Evolutionary conservation across 2,113 vertebrate genomes (phyloP).

Genomic region (Ophthalmolycus amberensis): DNA sequence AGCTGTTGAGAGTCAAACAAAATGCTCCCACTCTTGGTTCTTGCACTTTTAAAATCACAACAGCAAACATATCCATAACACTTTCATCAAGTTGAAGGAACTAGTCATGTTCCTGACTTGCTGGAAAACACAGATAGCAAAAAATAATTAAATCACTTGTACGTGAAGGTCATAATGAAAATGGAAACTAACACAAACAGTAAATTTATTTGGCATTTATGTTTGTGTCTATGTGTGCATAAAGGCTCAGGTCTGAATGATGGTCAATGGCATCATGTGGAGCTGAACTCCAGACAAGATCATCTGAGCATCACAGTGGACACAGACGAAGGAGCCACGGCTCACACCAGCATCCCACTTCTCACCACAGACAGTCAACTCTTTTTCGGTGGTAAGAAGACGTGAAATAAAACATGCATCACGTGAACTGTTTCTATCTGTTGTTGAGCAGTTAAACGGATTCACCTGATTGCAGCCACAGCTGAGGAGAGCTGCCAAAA

Average conservation of each 20-base stretch:
- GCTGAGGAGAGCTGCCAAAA: background rate
- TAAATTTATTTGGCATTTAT: background rate
- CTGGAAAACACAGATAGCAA: background rate
- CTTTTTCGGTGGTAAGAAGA: slow-evolving; percentile 91
- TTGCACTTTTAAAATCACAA: background rate
- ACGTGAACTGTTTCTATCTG: background rate
- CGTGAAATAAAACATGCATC: background rate
- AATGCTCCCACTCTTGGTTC: no score
- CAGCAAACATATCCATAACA: no score
- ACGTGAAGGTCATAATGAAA: background rate
- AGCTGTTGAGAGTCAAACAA: background rate
- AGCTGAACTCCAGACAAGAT: slow-evolving; percentile 83
- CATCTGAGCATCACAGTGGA: slow-evolving; percentile 87
- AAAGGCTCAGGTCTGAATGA: slow-evolving; percentile 89
- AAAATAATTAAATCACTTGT: background rate
- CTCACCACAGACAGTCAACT: slow-evolving; percentile 78
- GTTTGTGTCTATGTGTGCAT: background rate
- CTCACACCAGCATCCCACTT: slow-evolving; percentile 76
- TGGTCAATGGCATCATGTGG: slow-evolving; percentile 93
- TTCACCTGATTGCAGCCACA: no score
- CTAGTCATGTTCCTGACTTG: background rate
- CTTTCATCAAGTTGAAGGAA: background rate
- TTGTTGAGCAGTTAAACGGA: background rate
- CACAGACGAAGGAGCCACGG: slow-evolving; percentile 77
- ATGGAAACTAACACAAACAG: background rate